Percentiles rank a stretch among this genome's conserved stretches.
phyloP scores from a whole-genome alignment of 1,140 invertebrate genomes.

The Papilio polyxenes region DNA sequence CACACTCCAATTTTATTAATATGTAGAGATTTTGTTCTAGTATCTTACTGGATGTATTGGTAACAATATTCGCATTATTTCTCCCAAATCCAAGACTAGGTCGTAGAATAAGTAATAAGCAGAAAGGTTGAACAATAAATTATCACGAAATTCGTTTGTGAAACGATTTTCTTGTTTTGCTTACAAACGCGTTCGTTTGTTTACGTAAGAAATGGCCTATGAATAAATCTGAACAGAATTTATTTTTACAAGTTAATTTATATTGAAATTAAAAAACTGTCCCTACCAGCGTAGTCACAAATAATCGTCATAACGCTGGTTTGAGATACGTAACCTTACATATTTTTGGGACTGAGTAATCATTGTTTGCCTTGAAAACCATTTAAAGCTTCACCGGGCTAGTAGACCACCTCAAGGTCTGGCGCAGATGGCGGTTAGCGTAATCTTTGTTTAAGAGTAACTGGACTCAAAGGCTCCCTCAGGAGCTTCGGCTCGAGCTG shows the following conservation, averaged over 20 bases:
- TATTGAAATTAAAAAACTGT: neutral
- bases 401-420: too few relatives aligned
- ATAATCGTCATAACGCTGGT: too few relatives aligned
- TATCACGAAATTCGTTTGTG: conserved; percentile 21
- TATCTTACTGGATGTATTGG: neutral
- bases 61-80: conserved; percentile 9
- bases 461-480: too few relatives aligned
- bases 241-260: neutral
- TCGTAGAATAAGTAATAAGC: conserved; percentile 13
- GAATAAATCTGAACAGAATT: neutral
- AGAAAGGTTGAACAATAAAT: conserved; percentile 27
- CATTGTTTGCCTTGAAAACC: too few relatives aligned
- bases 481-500: too few relatives aligned
- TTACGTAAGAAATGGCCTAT: conserved; percentile 19
- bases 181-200: conserved; percentile 8
- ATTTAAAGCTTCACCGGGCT: too few relatives aligned
- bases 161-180: conserved; percentile 27
- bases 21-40: neutral
- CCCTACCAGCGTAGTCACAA: too few relatives aligned
- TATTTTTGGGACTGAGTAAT: too few relatives aligned
- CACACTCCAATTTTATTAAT: neutral
- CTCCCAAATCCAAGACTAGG: conserved; percentile 1
- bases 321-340: too few relatives aligned
- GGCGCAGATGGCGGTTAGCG: too few relatives aligned
- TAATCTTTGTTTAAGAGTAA: too few relatives aligned